Evolutionary conservation across 1,140 invertebrate genomes (phyloP), one percentile per base, ranked within the genome.

Genomic region (Eciton burchellii): DNA sequence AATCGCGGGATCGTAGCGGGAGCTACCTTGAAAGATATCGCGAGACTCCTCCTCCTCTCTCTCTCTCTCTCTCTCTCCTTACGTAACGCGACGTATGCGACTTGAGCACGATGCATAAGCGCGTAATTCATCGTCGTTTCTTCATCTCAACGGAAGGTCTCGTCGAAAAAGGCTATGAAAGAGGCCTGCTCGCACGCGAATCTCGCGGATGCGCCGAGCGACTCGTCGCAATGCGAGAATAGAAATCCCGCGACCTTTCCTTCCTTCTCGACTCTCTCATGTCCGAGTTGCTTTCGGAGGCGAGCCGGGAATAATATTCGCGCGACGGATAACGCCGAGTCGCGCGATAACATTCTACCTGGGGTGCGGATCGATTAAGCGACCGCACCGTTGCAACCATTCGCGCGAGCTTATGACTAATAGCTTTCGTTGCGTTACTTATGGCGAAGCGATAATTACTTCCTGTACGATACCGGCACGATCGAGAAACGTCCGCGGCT

Each of bases 361-460:
- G 74, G 49, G 60, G 29, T 77, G 65, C 21, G 79, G 70, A 86
- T 82, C 84, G 85, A 87, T 87, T 73, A 82, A 66, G 19, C n/a
- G n/a, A n/a, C n/a, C n/a, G 57, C 9, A n/a, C 66, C 14, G 72
- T 6, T 62, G 43, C 41, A 47, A 47, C 26, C 59, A 82, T 35
- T 77, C 57, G 29, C 79, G 49, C 63, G 57, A 41, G 26, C 63
- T 9, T 82, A 85, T 66, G 86, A 84, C 86, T 82, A 84, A 89
- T 82, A 82, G 72, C 82, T 84, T 83, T 84, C 60, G 66, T 71
- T 88, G 63, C 62, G 54, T 82, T 82, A 79, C 84, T 83, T 86
- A 84, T 84, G 66, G 77, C 84, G 60, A 82, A 29, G 19, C 70
- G 70, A 19, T 19, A 70, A 86, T 86, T 71, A 56, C 70, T 84